phyloP scores from a whole-genome alignment of 2,888 invertebrate species.

The Drosophila phalerata region DNA sequence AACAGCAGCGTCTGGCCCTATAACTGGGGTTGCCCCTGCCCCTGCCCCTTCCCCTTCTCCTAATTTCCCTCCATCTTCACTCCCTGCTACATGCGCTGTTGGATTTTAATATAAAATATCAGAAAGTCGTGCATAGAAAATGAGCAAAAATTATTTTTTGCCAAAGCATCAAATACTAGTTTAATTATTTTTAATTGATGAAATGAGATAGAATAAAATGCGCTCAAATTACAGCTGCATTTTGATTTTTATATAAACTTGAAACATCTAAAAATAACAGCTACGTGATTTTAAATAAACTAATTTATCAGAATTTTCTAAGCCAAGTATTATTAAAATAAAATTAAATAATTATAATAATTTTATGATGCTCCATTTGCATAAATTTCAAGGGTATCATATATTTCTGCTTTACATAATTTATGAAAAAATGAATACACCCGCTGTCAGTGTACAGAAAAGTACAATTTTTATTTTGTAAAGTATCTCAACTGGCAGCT shows the following conservation, averaged over 20 bases:
- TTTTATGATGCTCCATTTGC: too few relatives aligned
- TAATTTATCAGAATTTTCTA: background rate
- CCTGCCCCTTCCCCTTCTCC: background rate
- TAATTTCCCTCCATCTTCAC: too few relatives aligned
- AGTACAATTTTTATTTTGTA: background rate
- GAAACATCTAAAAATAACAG: background rate
- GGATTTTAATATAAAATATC: slow-evolving; percentile 18
- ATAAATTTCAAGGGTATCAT: background rate
- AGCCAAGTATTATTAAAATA: too few relatives aligned
- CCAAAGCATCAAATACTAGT: slow-evolving; percentile 45
- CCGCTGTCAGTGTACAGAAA: background rate
- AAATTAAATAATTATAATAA: too few relatives aligned
- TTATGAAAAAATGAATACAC: background rate
- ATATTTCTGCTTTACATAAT: background rate
- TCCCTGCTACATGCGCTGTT: background rate
- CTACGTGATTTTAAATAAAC: background rate
- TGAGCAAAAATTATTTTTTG: slow-evolving; percentile 54
- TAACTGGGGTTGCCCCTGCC: background rate
- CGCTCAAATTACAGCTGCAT: slow-evolving; percentile 12
- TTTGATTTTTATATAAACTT: slow-evolving; percentile 33
- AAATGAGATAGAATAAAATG: slow-evolving; percentile 16
- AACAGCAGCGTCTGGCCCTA: slow-evolving; percentile 6
- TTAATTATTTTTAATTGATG: slow-evolving; percentile 57
- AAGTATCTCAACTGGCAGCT: slow-evolving; percentile 20
- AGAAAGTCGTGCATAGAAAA: slow-evolving; percentile 53